Conservation (phyloP, 2,888 invertebrate genomes). For the Euplexia lucipara region DNA sequence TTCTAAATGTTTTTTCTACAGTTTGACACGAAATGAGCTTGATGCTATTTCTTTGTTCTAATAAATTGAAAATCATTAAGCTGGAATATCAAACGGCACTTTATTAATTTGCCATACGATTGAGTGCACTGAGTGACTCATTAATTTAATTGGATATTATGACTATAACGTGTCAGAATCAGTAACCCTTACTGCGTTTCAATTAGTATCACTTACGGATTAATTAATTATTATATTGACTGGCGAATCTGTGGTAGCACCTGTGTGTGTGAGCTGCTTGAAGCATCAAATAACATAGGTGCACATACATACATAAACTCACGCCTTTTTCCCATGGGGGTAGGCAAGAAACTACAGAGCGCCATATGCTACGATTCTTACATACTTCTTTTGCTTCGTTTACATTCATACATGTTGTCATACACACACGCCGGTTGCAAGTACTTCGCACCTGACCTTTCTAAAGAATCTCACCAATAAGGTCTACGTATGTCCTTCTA, state of each 20-base stretch:
- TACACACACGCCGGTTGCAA: too few species aligned
- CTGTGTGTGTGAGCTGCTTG: conserved; percentile 5
- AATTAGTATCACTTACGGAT: conserved; percentile 38
- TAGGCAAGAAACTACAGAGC: too few species aligned
- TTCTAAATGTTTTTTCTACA: not conserved
- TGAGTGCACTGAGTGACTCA: conserved; percentile 25
- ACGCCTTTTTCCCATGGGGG: not conserved
- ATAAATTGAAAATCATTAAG: conserved; percentile 16
- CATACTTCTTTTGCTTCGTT: too few species aligned
- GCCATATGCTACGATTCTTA: too few species aligned
- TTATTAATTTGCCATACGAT: conserved; percentile 14
- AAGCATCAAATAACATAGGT: too few species aligned
- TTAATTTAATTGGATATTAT: conserved; percentile 56
- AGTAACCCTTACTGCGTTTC: conserved; percentile 31
- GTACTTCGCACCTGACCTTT: too few species aligned
- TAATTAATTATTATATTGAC: conserved; percentile 39
- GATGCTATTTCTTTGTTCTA: not conserved
- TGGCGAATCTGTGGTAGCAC: conserved; percentile 10
- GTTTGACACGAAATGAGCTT: not conserved
- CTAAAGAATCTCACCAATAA: too few species aligned
- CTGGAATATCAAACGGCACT: conserved; percentile 11
- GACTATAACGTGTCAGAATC: conserved; percentile 43
- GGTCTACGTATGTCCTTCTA: too few species aligned
- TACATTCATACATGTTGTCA: too few species aligned
- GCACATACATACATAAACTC: too few species aligned